Base-by-base conservation (phyloP, 1,140 invertebrate genomes). In the Hylaeus volcanicus region DNA sequence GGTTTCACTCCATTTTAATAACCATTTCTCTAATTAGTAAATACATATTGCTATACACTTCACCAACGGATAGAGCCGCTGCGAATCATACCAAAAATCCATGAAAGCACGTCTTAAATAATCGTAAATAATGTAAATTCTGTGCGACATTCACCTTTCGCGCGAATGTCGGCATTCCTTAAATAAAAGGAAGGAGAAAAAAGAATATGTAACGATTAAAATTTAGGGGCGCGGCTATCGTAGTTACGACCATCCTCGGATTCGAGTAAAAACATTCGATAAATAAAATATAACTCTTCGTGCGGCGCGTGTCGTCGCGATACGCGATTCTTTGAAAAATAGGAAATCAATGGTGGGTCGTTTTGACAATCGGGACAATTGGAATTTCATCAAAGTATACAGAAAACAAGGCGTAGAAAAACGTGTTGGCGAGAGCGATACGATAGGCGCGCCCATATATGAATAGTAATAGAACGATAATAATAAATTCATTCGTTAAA, bases 41-140 rank as follows among this genome's bases (percentile, higher is more conserved):
- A 80, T 80, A 80, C 73, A 84, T n/a, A 48, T 76, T 85, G 72
- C 82, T 64, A 75, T 81, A 81, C 73, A 81, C 53, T 66, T 84
- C 64, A 74, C 37, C 61, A 81, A 73, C 66, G 63, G 58, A 73
- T 58, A 41, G 55, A 83, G 68, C 70, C 68, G 69, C 68, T 66
- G 71, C 37, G 72, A 76, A 74, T 75, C 68, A 11, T 74, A 65
- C 63, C 43, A 53, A 72, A 74, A 80, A 65, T 81, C 41, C 51
- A 58, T 15, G 68, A 84, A 84, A 74, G 55, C 64, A 55, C 37
- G 63, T 81, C 68, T 85, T 72, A 84, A 76, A 75, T 85, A 80
- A 85, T 48, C 48, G 48, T 83, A 71, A 83, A 69, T 51, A 71
- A 68, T 55, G 15, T 71, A 70, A 85, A 85, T 65, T 65, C 37